Conservation (phyloP, 1,140 invertebrate genomes). For the Heliconius congener region DNA sequence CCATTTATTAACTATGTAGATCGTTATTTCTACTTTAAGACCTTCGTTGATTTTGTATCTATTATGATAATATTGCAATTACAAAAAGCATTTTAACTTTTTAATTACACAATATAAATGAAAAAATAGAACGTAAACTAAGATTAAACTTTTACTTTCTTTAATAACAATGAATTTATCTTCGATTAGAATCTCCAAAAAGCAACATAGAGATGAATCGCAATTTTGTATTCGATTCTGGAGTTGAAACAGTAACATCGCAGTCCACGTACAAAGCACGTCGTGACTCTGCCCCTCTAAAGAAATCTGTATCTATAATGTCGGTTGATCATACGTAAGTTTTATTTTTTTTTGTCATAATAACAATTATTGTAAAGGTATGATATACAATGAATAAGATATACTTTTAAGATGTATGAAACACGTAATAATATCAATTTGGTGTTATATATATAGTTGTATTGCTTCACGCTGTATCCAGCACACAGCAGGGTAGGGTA, state of each 20-base stretch:
- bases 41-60: no score
- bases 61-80: no score
- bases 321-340: constrained; percentile 49
- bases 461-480: no score
- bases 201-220: constrained; percentile 21
- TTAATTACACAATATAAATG: not conserved
- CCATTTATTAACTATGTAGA: not conserved
- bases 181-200: constrained; percentile 24
- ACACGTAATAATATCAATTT: no score
- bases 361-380: no score
- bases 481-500: no score
- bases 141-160: not conserved
- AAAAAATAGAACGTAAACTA: not conserved
- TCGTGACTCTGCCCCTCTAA: constrained; percentile 28
- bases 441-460: no score
- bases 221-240: constrained; percentile 47
- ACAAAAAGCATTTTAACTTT: no score
- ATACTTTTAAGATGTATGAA: no score
- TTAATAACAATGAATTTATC: not conserved
- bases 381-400: no score
- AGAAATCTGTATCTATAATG: constrained; percentile 48
- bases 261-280: constrained; percentile 36
- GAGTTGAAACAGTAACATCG: constrained; percentile 50
- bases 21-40: no score
- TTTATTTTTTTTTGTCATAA: not conserved